Conservation (phyloP, 2,888 invertebrate species). For the Nysson spinosus region DNA sequence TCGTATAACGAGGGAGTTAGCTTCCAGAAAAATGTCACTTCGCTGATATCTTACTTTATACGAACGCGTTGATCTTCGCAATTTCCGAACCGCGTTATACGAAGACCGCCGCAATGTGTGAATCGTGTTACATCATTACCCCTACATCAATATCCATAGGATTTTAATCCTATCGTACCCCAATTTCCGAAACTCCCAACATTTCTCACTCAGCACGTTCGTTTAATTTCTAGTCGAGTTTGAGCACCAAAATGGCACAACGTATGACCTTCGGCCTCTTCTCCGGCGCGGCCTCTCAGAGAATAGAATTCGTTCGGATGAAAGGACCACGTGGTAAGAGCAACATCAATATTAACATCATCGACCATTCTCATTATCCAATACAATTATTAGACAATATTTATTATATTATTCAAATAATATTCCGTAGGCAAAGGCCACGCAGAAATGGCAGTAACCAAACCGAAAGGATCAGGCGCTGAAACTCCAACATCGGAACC, state of each 20-base stretch:
- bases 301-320: conserved; percentile 99
- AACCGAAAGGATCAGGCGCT: conserved; percentile 93
- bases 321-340: conserved; percentile 91
- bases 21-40: too few relatives aligned
- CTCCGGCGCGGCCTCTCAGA: conserved; percentile 85
- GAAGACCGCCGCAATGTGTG: too few relatives aligned
- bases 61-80: too few relatives aligned
- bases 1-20: too few relatives aligned
- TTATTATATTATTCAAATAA: background rate
- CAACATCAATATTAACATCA: too few relatives aligned
- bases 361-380: background rate
- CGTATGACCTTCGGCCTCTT: conserved; percentile 96
- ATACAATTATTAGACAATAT: background rate
- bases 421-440: conserved; percentile 84
- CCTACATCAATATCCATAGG: too few relatives aligned
- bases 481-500: conserved; percentile 97
- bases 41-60: too few relatives aligned
- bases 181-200: too few relatives aligned
- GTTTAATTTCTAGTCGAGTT: conserved; percentile 85
- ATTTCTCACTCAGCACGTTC: background rate
- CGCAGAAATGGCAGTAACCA: conserved; percentile 98
- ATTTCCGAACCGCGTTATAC: too few relatives aligned
- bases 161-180: too few relatives aligned
- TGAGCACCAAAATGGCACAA: conserved; percentile 96
- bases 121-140: too few relatives aligned